Conservation (phyloP, 1,140 invertebrate genomes). For the Eumeta japonica region DNA sequence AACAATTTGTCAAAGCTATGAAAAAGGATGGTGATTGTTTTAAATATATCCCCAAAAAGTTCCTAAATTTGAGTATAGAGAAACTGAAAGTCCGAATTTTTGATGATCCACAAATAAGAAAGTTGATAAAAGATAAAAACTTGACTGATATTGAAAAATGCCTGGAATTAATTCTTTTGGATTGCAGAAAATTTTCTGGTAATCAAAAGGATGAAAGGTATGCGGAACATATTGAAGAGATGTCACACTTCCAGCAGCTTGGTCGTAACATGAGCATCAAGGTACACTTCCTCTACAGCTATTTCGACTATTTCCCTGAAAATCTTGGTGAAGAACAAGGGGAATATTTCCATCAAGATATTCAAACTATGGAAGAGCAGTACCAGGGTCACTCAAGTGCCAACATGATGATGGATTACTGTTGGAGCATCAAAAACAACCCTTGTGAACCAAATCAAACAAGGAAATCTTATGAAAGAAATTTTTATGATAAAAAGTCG, state of each 20-base stretch:
- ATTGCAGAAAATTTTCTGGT: conserved; percentile 9
- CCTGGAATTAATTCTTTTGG: conserved; percentile 9
- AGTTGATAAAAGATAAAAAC: conserved; percentile 5
- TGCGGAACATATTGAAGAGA: conserved; percentile 5
- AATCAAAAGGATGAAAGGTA: conserved; percentile 7
- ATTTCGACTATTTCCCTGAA: too few species aligned
- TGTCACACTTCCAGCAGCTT: conserved; percentile 7
- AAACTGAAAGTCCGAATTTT: conserved; percentile 9
- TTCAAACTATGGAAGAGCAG: too few species aligned
- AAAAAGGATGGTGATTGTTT: conserved; percentile 7
- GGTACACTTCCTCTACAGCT: too few species aligned
- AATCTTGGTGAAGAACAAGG: too few species aligned
- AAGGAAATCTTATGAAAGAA: not conserved
- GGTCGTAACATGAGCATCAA: conserved; percentile 10
- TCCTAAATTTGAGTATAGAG: conserved; percentile 4
- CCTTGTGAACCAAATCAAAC: not conserved
- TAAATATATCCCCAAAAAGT: conserved; percentile 8
- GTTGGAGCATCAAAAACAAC: too few species aligned
- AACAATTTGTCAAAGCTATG: conserved; percentile 9
- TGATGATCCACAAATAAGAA: too few species aligned
- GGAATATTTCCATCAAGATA: too few species aligned
- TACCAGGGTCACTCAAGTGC: too few species aligned
- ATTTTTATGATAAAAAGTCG: not conserved
- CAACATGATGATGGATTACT: too few species aligned
- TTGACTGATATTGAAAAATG: conserved; percentile 8